phyloP scores from a whole-genome alignment of 2,797 vertebrate genomes.

The Myiothlypis coronata region DNA sequence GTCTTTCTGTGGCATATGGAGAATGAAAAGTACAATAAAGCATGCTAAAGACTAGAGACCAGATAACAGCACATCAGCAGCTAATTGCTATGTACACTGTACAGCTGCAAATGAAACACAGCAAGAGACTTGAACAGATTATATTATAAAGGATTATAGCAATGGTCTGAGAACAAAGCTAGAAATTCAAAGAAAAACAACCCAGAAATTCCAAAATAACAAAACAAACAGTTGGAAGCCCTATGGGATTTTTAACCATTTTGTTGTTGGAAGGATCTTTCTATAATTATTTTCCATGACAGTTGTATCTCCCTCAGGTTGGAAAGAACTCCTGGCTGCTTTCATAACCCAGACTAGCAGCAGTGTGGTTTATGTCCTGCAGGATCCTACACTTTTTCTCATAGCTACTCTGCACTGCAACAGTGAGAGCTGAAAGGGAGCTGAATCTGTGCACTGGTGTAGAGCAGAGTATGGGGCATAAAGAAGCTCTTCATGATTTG shows the following conservation, averaged over 20 bases:
- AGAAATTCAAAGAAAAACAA: background rate
- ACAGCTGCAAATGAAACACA: constrained; percentile 16
- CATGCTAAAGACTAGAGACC: background rate
- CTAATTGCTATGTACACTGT: background rate
- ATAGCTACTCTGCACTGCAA: background rate
- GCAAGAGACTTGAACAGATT: background rate
- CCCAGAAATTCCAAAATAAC: background rate
- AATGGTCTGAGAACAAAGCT: background rate
- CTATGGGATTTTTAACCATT: background rate
- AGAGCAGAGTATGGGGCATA: background rate
- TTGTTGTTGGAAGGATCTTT: background rate
- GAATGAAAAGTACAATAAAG: background rate
- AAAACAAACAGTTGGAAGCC: background rate
- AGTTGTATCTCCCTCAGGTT: background rate
- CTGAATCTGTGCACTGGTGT: background rate
- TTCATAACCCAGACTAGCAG: background rate
- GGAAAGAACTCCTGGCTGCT: background rate
- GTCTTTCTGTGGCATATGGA: background rate
- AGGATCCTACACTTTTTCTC: background rate
- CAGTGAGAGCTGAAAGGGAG: background rate
- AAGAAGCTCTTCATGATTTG: background rate
- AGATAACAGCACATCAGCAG: background rate
- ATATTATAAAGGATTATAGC: background rate
- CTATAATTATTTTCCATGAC: background rate
- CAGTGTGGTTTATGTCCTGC: background rate